Evolutionary conservation across 2,797 vertebrate species (phyloP).

Genomic region (Arnoldichthys spilopterus): DNA sequence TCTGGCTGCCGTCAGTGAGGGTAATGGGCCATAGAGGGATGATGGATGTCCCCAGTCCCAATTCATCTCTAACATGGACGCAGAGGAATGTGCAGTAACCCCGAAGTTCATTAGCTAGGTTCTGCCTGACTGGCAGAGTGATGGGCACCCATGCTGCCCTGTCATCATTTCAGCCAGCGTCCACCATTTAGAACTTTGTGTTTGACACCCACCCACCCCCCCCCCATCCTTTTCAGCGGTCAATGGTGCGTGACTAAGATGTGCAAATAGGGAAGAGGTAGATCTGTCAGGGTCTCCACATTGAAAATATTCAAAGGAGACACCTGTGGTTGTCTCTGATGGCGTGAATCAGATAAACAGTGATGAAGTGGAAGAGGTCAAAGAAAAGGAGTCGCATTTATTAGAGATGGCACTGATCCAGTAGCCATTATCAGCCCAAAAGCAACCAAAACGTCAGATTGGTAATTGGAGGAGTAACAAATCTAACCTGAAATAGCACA

Average conservation of each 20-base stretch:
- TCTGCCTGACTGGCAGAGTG: constrained; percentile 24
- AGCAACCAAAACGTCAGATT: not conserved
- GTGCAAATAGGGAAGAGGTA: constrained; percentile 6
- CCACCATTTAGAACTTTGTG: constrained; percentile 2
- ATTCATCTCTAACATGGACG: constrained; percentile 7
- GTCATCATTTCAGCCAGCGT: constrained; percentile 21
- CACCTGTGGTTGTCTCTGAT: not conserved
- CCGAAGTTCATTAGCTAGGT: constrained; percentile 20
- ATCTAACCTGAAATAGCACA: not conserved
- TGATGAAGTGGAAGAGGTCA: not conserved
- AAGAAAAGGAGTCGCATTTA: not conserved
- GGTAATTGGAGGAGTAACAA: too few relatives aligned
- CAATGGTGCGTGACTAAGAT: constrained; percentile 16
- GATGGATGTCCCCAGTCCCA: constrained; percentile 71
- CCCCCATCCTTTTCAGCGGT: not conserved
- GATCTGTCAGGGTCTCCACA: not conserved
- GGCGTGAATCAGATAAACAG: not conserved
- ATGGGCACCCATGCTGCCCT: constrained; percentile 6
- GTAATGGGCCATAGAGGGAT: constrained; percentile 75
- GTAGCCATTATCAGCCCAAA: not conserved
- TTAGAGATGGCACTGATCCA: not conserved
- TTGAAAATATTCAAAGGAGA: not conserved
- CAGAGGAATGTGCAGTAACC: constrained; percentile 28
- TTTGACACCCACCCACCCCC: not conserved
- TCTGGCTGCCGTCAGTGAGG: constrained; percentile 69